Conservation (phyloP, 2,888 invertebrate genomes). For the Hanleya hanleyi region DNA sequence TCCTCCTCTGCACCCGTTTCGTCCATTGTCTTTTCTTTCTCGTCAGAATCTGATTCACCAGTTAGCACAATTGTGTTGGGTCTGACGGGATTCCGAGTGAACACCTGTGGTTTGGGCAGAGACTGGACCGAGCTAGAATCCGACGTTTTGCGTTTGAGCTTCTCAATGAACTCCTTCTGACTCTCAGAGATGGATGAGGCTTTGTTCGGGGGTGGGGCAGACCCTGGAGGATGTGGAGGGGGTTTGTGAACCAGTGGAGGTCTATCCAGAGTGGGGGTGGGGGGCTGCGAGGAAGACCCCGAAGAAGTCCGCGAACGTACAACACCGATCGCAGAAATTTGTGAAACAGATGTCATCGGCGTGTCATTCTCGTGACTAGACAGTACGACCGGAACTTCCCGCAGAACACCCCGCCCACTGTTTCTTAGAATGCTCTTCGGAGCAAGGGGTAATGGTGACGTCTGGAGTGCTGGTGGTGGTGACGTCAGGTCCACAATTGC, state of each 20-base stretch:
- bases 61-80: constrained; percentile 37
- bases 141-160: constrained; percentile 58
- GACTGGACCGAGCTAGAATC: not conserved
- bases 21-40: not conserved
- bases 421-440: not conserved
- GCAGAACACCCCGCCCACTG: not conserved
- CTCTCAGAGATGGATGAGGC: constrained; percentile 38
- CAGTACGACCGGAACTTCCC: not conserved
- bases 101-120: constrained; percentile 32
- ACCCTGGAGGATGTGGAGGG: constrained; percentile 10
- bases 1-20: not conserved
- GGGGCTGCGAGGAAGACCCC: constrained; percentile 14
- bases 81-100: constrained; percentile 36
- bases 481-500: not conserved
- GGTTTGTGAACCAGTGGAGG: constrained; percentile 14
- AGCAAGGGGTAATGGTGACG: not conserved
- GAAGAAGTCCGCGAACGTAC: not conserved
- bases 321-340: not conserved
- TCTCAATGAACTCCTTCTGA: constrained; percentile 62
- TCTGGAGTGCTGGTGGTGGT: not conserved
- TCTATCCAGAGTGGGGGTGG: constrained; percentile 4
- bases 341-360: not conserved
- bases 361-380: not conserved
- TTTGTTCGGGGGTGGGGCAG: not conserved
- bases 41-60: constrained; percentile 3